Percentiles rank a stretch among this genome's conserved stretches.
These are phyloP conservation scores for Brachionus calyciflorus DNA, from an alignment of 1,140 invertebrate genomes.

Conservation along the genomic window DNA sequence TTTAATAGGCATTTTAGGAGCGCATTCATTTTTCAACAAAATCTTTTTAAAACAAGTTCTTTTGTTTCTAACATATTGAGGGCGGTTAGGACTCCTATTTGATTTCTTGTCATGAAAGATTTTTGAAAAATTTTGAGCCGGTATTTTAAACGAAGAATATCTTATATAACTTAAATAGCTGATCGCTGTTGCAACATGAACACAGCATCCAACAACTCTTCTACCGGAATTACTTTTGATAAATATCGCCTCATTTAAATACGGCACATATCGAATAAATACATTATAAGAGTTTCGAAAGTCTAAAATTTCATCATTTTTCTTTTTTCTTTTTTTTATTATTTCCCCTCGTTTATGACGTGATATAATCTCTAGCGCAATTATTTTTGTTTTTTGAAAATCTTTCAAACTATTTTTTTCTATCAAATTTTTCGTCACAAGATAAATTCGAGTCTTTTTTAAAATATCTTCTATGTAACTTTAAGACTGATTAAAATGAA, in stretches of 20 bases:
- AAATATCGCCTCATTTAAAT: neutral
- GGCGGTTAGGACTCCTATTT: neutral
- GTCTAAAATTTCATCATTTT: neutral
- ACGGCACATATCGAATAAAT: neutral
- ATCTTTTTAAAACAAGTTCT: neutral
- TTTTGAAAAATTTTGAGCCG: neutral
- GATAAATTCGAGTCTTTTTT: neutral
- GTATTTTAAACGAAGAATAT: neutral
- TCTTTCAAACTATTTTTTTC: no score
- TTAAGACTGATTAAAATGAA: neutral
- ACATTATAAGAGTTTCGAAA: neutral
- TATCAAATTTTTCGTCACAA: no score
- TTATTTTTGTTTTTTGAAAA: no score
- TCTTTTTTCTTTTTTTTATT: neutral
- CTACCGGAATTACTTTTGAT: neutral
- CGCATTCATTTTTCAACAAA: neutral
- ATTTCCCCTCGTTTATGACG: neutral
- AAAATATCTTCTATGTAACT: neutral
- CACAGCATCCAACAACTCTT: neutral
- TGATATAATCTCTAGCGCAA: neutral
- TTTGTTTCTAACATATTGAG: neutral
- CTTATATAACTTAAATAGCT: neutral
- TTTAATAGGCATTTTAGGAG: no score
- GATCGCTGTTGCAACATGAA: neutral
- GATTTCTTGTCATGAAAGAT: neutral